Percentiles rank a stretch among this genome's conserved stretches.
These are phyloP conservation scores for Pituophis catenifer DNA, from an alignment of 2,113 vertebrate species.

Conservation along the genomic window DNA sequence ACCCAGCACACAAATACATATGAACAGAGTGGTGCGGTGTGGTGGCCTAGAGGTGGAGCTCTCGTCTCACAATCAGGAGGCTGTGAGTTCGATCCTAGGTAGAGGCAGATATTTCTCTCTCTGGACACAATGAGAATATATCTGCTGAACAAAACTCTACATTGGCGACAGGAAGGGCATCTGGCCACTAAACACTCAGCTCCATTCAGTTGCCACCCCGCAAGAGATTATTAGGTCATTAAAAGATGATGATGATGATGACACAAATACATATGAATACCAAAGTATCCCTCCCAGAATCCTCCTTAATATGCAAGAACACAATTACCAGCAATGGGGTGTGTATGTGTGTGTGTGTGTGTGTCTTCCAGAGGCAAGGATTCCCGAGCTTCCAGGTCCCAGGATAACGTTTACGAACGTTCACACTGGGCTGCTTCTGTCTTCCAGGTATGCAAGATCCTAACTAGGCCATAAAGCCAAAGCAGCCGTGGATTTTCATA, in stretches of 20 bases:
- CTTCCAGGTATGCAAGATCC: background rate
- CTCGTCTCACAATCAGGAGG: too few relatives aligned
- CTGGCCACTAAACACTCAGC: too few relatives aligned
- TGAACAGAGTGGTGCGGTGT: too few relatives aligned
- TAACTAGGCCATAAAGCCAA: background rate
- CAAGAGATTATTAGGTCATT: too few relatives aligned
- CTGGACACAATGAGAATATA: too few relatives aligned
- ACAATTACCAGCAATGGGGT: background rate
- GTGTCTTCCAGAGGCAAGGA: background rate
- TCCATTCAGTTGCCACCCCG: too few relatives aligned
- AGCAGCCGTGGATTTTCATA: background rate
- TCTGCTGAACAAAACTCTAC: too few relatives aligned
- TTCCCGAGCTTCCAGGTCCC: background rate
- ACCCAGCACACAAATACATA: background rate
- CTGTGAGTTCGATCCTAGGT: too few relatives aligned
- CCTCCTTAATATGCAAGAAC: background rate
- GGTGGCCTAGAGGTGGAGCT: too few relatives aligned
- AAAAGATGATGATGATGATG: too few relatives aligned
- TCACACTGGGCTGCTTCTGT: background rate
- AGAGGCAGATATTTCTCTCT: too few relatives aligned
- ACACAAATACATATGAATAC: background rate
- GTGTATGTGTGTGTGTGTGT: background rate
- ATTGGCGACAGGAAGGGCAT: too few relatives aligned
- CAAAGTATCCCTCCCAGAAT: background rate
- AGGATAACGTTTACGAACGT: background rate